Conservation (phyloP, 2,888 invertebrate species). For the Dione vanillae region DNA sequence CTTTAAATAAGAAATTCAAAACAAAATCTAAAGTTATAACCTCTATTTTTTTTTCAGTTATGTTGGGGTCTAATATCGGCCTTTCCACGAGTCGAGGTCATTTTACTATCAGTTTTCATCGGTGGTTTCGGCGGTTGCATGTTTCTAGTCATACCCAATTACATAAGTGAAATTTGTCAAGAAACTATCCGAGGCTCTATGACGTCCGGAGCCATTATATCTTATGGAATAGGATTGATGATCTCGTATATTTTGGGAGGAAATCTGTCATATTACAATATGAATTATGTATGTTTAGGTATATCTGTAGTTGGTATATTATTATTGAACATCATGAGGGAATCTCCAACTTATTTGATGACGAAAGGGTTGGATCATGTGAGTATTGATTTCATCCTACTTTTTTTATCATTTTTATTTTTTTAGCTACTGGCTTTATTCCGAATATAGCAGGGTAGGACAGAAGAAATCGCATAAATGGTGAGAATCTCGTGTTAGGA, state of each 20-base stretch:
- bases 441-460: no score
- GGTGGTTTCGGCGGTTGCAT: conserved; percentile 61
- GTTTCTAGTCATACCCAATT: conserved; percentile 58
- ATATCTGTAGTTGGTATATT: conserved; percentile 54
- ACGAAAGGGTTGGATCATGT: conserved; percentile 57
- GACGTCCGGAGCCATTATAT: conserved; percentile 52
- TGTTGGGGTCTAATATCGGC: conserved; percentile 62
- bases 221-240: conserved; percentile 53
- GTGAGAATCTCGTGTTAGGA: no score
- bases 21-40: no score
- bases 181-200: conserved; percentile 55
- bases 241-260: conserved; percentile 62
- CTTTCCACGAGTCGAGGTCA: conserved; percentile 58
- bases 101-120: conserved; percentile 61
- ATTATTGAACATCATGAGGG: conserved; percentile 57
- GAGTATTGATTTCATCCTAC: neutral
- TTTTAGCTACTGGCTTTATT: neutral
- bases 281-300: conserved; percentile 60
- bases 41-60: conserved; percentile 56
- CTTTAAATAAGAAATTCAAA: no score
- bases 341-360: conserved; percentile 57
- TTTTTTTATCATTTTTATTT: neutral
- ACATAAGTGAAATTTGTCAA: conserved; percentile 56
- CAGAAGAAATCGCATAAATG: no score
- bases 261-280: conserved; percentile 56